These are phyloP conservation scores for Chloroceryle amazona DNA, from an alignment of 2,797 vertebrate genomes.

Conservation along the genomic window DNA sequence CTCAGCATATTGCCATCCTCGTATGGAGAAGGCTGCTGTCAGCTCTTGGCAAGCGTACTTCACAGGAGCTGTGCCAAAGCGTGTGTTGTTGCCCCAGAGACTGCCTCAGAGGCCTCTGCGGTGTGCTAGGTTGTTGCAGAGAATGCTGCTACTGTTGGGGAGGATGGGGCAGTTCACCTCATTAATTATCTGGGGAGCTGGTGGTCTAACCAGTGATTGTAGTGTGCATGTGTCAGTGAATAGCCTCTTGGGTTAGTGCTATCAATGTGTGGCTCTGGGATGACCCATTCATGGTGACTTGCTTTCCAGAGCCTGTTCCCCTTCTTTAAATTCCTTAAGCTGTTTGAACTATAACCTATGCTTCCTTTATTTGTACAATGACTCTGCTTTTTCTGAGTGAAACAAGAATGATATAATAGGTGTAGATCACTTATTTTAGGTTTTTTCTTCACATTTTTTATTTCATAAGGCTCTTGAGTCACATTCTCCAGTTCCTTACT, in stretches of 20 bases:
- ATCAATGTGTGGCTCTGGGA: accelerated
- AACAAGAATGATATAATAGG: neutral
- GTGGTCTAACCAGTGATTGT: neutral
- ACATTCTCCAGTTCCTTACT: neutral
- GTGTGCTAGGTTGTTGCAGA: neutral
- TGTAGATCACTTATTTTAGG: neutral
- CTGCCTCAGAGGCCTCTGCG: neutral
- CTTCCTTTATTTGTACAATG: neutral
- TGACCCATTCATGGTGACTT: neutral
- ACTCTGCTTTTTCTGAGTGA: neutral
- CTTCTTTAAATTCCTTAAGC: neutral
- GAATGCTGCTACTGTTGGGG: accelerated
- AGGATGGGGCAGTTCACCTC: neutral
- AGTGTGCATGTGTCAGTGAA: neutral
- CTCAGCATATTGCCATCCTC: neutral
- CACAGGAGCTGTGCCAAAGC: neutral
- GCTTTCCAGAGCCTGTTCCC: neutral
- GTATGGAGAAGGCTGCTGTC: neutral
- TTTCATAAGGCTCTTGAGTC: neutral
- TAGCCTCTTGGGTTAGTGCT: neutral
- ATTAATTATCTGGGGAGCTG: neutral
- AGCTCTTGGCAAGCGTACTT: neutral
- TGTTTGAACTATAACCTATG: neutral
- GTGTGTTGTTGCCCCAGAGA: neutral
- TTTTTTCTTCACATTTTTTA: neutral